Evolutionary conservation across 2,888 invertebrate genomes (phyloP).

Genomic region (Ectemnius continuus): DNA sequence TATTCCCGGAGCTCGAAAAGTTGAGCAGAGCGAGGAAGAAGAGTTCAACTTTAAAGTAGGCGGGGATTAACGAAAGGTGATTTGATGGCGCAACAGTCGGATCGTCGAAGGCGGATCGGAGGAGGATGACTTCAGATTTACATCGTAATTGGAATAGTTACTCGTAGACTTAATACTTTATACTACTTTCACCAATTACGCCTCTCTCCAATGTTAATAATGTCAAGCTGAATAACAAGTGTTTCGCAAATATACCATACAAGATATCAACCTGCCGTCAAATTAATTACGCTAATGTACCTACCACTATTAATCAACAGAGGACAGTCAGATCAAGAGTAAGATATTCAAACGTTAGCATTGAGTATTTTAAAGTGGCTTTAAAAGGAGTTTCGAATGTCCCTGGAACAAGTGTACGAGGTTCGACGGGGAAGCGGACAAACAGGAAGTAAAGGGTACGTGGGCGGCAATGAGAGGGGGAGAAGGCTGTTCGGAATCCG

Average conservation of each 20-base stretch:
- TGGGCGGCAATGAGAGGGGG: slow-evolving; percentile 4
- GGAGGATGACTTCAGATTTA: background rate
- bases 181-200: background rate
- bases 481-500: slow-evolving; percentile 30
- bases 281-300: too few relatives aligned
- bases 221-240: too few relatives aligned
- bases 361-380: too few relatives aligned
- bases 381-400: too few relatives aligned
- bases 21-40: background rate
- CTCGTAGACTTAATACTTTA: background rate
- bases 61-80: background rate
- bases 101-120: background rate
- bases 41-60: background rate
- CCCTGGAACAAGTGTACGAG: too few relatives aligned
- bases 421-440: background rate
- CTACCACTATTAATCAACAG: too few relatives aligned
- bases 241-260: too few relatives aligned
- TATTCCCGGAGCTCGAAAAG: background rate
- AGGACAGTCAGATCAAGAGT: too few relatives aligned
- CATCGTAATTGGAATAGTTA: slow-evolving; percentile 2
- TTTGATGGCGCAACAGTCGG: background rate
- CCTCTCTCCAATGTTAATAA: too few relatives aligned
- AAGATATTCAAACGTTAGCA: too few relatives aligned
- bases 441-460: slow-evolving; percentile 22
- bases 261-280: too few relatives aligned